Evolutionary conservation across 2,888 invertebrate species (phyloP).

Genomic region (Gortyna flavago): DNA sequence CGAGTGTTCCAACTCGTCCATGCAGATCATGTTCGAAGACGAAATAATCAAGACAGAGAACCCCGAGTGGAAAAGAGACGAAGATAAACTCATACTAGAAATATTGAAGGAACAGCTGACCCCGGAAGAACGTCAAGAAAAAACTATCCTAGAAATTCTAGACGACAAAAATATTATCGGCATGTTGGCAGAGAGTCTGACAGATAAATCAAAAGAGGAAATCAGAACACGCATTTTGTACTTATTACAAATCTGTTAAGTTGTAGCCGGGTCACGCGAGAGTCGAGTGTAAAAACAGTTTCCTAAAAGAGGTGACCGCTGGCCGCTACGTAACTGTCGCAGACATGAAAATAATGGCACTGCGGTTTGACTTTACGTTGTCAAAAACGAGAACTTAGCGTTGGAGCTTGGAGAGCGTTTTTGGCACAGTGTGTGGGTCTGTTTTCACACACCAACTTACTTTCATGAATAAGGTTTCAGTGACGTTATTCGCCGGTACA

Average conservation of each 20-base stretch:
- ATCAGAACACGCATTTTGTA: constrained; percentile 91
- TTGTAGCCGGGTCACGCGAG: not conserved
- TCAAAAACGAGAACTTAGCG: not conserved
- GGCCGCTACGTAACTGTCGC: not conserved
- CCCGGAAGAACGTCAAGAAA: constrained; percentile 89
- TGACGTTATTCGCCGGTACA: too few relatives aligned
- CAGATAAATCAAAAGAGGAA: constrained; percentile 86
- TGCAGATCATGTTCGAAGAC: constrained; percentile 72
- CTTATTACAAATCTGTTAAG: constrained; percentile 86
- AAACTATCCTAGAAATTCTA: constrained; percentile 78
- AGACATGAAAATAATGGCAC: not conserved
- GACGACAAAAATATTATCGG: constrained; percentile 84
- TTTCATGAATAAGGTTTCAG: too few relatives aligned
- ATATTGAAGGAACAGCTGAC: constrained; percentile 92
- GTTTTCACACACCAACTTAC: too few relatives aligned
- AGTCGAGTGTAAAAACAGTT: not conserved
- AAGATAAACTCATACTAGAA: constrained; percentile 94
- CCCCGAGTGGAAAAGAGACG: constrained; percentile 93
- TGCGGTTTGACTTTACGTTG: not conserved
- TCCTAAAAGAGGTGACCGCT: not conserved
- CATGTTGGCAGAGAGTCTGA: constrained; percentile 85
- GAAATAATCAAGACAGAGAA: constrained; percentile 69
- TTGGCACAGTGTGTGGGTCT: too few relatives aligned
- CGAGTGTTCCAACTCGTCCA: constrained; percentile 68
- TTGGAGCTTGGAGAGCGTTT: too few relatives aligned